A percentile compares a stretch with the other conserved stretches of the same genome.
Evolutionary conservation across 2,113 vertebrate genomes (phyloP).

Genomic region (Planiliza haematocheilus): DNA sequence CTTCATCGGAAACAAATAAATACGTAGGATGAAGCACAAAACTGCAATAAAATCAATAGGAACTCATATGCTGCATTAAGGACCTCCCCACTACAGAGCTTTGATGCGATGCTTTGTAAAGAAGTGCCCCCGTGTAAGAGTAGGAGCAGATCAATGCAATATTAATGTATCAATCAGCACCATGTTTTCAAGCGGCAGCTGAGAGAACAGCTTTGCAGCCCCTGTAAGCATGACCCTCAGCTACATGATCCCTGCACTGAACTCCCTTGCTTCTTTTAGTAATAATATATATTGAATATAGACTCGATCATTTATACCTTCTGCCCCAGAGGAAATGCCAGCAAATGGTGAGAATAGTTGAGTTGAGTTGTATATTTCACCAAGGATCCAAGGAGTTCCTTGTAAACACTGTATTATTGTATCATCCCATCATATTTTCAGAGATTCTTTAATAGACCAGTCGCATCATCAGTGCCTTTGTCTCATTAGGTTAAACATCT

Average conservation of each 20-base stretch:
- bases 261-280: conserved; percentile 34
- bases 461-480: neutral
- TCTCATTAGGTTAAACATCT: conserved; percentile 3
- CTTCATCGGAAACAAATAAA: conserved; percentile 8
- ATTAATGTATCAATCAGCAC: conserved; percentile 77
- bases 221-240: conserved; percentile 50
- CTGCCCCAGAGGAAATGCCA: conserved; percentile 14
- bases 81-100: neutral
- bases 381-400: conserved; percentile 21
- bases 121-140: conserved; percentile 10
- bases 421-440: neutral
- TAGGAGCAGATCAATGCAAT: conserved; percentile 66
- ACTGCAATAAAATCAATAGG: neutral
- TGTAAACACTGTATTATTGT: conserved; percentile 31
- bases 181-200: conserved; percentile 60
- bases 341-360: neutral
- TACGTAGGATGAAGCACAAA: neutral
- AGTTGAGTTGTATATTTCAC: conserved; percentile 36
- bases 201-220: conserved; percentile 34
- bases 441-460: neutral
- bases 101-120: conserved; percentile 16
- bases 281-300: conserved; percentile 58
- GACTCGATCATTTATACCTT: conserved; percentile 50
- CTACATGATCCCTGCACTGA: conserved; percentile 34
- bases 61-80: neutral